Evolutionary conservation across 2,888 invertebrate species (phyloP), one percentile per base, ranked within the genome.

Genomic region (Elgonia sp.): DNA sequence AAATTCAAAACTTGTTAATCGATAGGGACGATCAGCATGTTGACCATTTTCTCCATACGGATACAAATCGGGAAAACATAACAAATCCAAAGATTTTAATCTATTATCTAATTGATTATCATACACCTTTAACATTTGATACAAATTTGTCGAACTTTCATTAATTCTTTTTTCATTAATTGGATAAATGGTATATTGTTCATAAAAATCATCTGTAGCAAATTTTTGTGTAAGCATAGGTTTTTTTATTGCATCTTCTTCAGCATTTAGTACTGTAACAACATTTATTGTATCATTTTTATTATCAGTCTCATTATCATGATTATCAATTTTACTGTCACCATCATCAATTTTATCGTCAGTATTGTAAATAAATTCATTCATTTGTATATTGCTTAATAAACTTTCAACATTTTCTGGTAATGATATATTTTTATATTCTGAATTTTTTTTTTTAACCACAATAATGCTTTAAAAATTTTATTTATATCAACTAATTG

Each of bases 121-220:
- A 14, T 84, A 70, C 6, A 92, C 77, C 86, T 89, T 86, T 37
- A 88, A 40, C 90, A 92, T 90, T 84, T 91, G 91, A 67, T 91
- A 91, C 0, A 92, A n/a, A 50, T 46, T 63, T 50, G 65, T 76
- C 4, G 80, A 50, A 21, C 21, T 69, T 40, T 88, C 86, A 70
- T 90, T 77, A 53, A 77, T 63, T 40, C 65, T 85, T 53, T 67
- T 86, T 29, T 80, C 69, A 20, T 80, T 57, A 29, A 81, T 72
- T 21, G 89, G 89, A 73, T 89, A 53, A 53, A 53, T 53, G n/a
- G 53, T 53, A 53, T 53, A 67, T 67, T 67, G 67, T 29, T 67
- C 67, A 46, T 67, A 67, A 37, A 29, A 67, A 10, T 67, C 18
- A 65, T 90, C 87, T 5, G 89, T 69, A 53, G 84, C 46, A 40